phyloP scores from a whole-genome alignment of 2,113 vertebrate genomes.

The Delphinapterus leucas region DNA sequence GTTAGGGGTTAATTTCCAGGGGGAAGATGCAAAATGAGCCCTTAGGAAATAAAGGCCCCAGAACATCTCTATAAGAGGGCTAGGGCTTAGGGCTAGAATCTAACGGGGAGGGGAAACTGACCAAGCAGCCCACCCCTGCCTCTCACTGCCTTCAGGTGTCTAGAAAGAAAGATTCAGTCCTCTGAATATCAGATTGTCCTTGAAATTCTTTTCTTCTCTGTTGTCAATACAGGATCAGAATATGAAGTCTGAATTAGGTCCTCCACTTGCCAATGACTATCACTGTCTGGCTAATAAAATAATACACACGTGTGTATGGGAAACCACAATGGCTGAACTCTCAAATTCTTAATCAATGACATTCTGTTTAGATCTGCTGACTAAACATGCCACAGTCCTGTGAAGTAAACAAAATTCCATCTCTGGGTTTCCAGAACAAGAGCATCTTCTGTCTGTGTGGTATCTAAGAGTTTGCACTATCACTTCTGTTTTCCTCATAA shows the following conservation, averaged over 20 bases:
- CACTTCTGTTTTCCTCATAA: background rate
- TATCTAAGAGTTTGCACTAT: background rate
- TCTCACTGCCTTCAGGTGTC: background rate
- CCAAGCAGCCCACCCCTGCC: background rate
- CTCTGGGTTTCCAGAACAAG: background rate
- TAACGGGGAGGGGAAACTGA: accelerated
- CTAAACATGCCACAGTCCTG: background rate
- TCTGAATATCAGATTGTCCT: background rate
- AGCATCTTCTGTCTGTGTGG: background rate
- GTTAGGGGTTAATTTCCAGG: background rate
- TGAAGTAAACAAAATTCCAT: background rate
- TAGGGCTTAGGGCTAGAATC: background rate
- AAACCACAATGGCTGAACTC: background rate
- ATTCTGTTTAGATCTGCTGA: background rate
- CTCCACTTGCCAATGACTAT: background rate
- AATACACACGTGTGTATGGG: background rate
- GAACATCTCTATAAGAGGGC: background rate
- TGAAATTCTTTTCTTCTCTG: background rate
- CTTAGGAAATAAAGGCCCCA: background rate
- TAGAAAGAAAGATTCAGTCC: background rate
- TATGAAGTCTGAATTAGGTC: background rate
- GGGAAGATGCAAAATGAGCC: background rate
- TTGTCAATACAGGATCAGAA: background rate
- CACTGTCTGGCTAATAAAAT: background rate
- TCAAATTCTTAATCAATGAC: background rate